These are phyloP conservation scores for Hippopotamyrus pictus DNA, from an alignment of 2,797 vertebrate genomes.

Conservation along the genomic window DNA sequence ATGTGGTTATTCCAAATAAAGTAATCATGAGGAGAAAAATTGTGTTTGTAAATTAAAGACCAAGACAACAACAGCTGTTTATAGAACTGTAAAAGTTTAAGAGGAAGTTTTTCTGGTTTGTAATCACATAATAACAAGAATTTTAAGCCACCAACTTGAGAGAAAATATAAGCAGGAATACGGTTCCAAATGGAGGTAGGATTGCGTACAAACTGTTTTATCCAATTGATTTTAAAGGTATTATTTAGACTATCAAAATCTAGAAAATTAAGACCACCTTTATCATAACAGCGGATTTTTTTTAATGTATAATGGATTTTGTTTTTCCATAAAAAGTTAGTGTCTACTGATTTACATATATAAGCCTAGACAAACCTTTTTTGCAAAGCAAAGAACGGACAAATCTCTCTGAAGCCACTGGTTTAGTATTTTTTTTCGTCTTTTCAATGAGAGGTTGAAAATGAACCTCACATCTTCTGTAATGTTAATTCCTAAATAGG, in stretches of 20 bases:
- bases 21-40: no score
- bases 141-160: no score
- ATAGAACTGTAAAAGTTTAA: no score
- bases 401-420: neutral
- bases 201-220: neutral
- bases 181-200: no score
- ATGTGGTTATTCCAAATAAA: no score
- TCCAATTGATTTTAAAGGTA: neutral
- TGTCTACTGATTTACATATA: neutral
- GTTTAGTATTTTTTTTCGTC: neutral
- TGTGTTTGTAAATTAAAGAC: no score
- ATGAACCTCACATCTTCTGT: neutral
- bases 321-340: neutral
- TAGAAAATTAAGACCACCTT: neutral
- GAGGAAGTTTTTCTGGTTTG: no score
- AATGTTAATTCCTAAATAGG: neutral
- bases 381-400: neutral
- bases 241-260: neutral
- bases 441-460: neutral
- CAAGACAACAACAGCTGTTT: no score
- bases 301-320: neutral
- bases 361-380: neutral
- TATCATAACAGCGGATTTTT: neutral
- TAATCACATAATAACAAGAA: no score
- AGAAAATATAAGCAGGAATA: no score